Evolutionary conservation across 2,888 invertebrate genomes (phyloP).

Genomic region (Nebria salina): DNA sequence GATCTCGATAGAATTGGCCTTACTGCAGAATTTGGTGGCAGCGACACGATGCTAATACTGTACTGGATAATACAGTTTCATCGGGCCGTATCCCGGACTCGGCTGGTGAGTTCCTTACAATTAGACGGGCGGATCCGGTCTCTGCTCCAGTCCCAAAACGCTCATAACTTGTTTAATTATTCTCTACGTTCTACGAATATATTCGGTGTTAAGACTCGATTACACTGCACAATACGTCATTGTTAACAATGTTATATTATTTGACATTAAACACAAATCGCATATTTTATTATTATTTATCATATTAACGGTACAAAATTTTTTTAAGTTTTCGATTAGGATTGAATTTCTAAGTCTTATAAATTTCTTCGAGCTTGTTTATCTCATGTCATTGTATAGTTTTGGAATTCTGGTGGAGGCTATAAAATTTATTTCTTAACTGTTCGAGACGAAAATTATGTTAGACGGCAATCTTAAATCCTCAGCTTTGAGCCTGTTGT

Average conservation of each 20-base stretch:
- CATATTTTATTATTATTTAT: neutral
- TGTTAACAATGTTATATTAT: neutral
- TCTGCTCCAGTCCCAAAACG: slow-evolving; percentile 34
- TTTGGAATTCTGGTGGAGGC: no score
- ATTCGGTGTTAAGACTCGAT: neutral
- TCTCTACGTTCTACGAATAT: slow-evolving; percentile 16
- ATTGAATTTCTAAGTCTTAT: neutral
- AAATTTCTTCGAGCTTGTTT: neutral
- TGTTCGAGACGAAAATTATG: neutral
- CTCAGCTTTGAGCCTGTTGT: neutral
- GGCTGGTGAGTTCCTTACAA: slow-evolving; percentile 31
- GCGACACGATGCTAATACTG: neutral
- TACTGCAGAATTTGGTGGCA: neutral
- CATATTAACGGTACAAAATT: neutral
- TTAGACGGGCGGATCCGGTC: slow-evolving; percentile 27
- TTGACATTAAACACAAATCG: neutral
- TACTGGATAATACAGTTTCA: slow-evolving; percentile 33
- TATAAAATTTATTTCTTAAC: neutral
- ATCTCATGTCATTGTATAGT: no score
- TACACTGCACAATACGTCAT: neutral
- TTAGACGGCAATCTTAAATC: neutral
- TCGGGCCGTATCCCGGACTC: slow-evolving; percentile 8
- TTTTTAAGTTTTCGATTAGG: neutral
- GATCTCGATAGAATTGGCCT: neutral
- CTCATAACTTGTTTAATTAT: slow-evolving; percentile 45